These are phyloP conservation scores for Catalaphyllia jardinei DNA, from an alignment of 64 coral and sea anemone genomes.

Conservation along the genomic window DNA sequence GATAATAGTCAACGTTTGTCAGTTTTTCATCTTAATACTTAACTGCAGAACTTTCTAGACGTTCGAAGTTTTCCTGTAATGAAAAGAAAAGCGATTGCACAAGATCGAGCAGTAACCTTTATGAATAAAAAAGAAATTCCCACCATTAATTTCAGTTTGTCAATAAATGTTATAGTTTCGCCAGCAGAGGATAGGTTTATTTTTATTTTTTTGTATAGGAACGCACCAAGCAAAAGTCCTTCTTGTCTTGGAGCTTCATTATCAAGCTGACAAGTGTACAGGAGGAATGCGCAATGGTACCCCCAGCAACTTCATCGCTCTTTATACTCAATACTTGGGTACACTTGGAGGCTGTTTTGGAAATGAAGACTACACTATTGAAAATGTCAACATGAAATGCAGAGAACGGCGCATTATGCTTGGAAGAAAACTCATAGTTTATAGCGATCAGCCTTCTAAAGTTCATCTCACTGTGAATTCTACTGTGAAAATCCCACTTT, in stretches of 20 bases:
- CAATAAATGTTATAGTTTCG: too few relatives aligned
- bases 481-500: background rate
- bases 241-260: background rate
- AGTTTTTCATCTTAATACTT: too few relatives aligned
- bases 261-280: background rate
- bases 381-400: slow-evolving; percentile 24
- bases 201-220: background rate
- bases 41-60: too few relatives aligned
- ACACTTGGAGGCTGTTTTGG: background rate
- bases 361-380: background rate
- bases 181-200: too few relatives aligned
- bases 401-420: background rate
- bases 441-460: background rate
- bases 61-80: too few relatives aligned
- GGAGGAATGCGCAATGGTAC: background rate
- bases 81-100: too few relatives aligned
- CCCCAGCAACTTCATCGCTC: background rate
- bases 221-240: background rate
- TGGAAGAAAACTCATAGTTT: background rate
- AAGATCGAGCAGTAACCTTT: too few relatives aligned
- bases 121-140: too few relatives aligned
- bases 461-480: slow-evolving; percentile 16
- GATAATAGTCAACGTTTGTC: too few relatives aligned
- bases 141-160: too few relatives aligned
- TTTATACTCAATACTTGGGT: background rate